Evolutionary conservation across 2,888 invertebrate species (phyloP).

Genomic region (Bursaphelenchus okinawaensis): DNA sequence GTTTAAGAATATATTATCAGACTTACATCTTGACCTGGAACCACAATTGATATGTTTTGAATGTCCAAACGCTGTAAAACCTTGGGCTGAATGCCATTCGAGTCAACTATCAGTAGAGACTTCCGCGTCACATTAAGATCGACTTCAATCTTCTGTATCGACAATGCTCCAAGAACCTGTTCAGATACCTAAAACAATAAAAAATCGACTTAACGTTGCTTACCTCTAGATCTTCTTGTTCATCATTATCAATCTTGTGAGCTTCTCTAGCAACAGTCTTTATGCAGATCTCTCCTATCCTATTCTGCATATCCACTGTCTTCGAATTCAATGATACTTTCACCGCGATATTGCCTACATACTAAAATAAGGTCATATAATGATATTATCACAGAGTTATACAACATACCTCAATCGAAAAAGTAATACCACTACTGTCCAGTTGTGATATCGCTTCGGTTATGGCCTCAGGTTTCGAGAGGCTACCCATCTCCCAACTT

Average conservation of each 20-base stretch:
- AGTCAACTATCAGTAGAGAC: slow-evolving; percentile 18
- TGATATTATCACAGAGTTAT: too few relatives aligned
- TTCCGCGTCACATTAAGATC: slow-evolving; percentile 20
- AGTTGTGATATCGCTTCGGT: slow-evolving; percentile 15
- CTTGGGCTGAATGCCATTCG: not conserved
- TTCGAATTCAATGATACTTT: not conserved
- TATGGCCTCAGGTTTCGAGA: not conserved
- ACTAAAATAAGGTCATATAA: too few relatives aligned
- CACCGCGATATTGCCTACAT: not conserved
- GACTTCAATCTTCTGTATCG: slow-evolving; percentile 4
- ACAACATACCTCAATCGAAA: slow-evolving; percentile 16
- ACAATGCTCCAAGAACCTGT: not conserved
- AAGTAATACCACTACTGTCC: slow-evolving; percentile 16
- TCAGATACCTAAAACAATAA: too few relatives aligned
- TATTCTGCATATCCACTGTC: not conserved
- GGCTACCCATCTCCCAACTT: not conserved
- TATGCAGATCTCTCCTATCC: not conserved
- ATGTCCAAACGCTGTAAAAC: slow-evolving; percentile 20
- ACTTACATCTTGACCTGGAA: slow-evolving; percentile 20
- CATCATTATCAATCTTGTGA: not conserved
- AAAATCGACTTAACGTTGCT: too few relatives aligned
- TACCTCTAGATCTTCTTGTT: not conserved
- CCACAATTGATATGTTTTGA: slow-evolving; percentile 21
- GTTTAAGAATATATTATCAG: not conserved
- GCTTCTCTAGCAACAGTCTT: not conserved